Conservation (phyloP, 2,888 invertebrate genomes). For the Folsomia candida region DNA sequence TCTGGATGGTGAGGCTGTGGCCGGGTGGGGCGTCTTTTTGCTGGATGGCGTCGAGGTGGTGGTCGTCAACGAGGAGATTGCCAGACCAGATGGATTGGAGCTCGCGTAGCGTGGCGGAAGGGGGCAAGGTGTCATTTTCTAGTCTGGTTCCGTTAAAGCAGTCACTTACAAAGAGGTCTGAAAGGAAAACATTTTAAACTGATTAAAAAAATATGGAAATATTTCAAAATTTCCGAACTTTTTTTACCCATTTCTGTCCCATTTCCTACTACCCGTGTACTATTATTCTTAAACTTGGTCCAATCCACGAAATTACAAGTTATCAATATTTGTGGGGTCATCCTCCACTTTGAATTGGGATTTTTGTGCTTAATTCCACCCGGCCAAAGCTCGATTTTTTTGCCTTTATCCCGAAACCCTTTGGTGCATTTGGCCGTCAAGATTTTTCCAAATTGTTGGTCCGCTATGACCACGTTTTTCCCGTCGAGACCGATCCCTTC, state of each 20-base stretch:
- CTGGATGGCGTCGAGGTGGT: slow-evolving; percentile 9
- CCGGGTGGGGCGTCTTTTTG: slow-evolving; percentile 12
- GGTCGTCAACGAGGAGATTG: not conserved
- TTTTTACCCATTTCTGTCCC: too few relatives aligned
- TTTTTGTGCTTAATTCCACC: not conserved
- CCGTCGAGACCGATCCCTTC: not conserved
- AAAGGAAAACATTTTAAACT: not conserved
- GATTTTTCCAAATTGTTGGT: slow-evolving; percentile 4
- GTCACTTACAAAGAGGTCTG: slow-evolving; percentile 1
- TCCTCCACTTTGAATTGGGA: too few relatives aligned
- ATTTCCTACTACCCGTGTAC: too few relatives aligned
- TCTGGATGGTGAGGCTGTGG: not conserved
- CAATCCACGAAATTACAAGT: too few relatives aligned
- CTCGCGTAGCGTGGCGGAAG: not conserved
- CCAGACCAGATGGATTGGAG: slow-evolving; percentile 7
- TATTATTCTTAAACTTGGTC: too few relatives aligned
- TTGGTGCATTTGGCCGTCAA: slow-evolving; percentile 2
- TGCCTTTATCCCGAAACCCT: not conserved
- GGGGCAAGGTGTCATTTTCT: slow-evolving; percentile 8
- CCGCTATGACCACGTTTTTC: slow-evolving; percentile 8
- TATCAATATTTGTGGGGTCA: too few relatives aligned
- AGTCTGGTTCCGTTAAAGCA: slow-evolving; percentile 14
- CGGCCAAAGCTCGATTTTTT: not conserved
- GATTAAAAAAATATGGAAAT: too few relatives aligned
- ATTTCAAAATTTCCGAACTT: too few relatives aligned